Evolutionary conservation across 2,797 vertebrate species (phyloP).

Genomic region (Acanthiza pusilla): DNA sequence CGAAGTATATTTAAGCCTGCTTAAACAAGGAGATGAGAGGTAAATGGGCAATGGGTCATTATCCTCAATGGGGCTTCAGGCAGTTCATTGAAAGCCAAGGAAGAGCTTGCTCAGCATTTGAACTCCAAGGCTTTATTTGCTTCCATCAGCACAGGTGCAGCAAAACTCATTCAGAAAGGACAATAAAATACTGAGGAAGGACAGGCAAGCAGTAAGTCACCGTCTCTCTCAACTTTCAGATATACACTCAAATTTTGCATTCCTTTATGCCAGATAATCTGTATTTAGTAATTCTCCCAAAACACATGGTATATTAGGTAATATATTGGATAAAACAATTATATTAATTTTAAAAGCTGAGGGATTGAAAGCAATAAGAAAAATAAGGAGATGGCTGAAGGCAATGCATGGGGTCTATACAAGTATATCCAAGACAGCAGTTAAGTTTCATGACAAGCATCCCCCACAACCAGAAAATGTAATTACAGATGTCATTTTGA

Average conservation of each 20-base stretch:
- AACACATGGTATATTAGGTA: background rate
- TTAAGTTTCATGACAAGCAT: background rate
- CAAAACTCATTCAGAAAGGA: background rate
- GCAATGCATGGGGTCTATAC: background rate
- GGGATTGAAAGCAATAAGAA: background rate
- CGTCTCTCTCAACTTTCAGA: background rate
- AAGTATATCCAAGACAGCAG: background rate
- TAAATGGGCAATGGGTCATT: background rate
- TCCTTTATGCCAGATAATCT: background rate
- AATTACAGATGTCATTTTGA: background rate
- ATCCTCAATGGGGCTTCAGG: background rate
- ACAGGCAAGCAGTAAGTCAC: background rate
- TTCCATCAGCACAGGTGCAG: background rate
- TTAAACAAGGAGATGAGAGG: background rate
- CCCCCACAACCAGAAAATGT: rapidly evolving
- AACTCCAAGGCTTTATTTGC: background rate
- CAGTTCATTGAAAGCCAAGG: background rate
- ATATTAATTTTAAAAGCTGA: background rate
- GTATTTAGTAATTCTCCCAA: background rate
- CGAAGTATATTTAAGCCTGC: background rate
- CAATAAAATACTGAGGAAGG: background rate
- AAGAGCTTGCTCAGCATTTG: background rate
- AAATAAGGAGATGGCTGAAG: background rate
- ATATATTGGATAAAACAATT: background rate
- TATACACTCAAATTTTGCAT: background rate